phyloP scores from a whole-genome alignment of 2,113 vertebrate genomes.

The Callipepla californica region DNA sequence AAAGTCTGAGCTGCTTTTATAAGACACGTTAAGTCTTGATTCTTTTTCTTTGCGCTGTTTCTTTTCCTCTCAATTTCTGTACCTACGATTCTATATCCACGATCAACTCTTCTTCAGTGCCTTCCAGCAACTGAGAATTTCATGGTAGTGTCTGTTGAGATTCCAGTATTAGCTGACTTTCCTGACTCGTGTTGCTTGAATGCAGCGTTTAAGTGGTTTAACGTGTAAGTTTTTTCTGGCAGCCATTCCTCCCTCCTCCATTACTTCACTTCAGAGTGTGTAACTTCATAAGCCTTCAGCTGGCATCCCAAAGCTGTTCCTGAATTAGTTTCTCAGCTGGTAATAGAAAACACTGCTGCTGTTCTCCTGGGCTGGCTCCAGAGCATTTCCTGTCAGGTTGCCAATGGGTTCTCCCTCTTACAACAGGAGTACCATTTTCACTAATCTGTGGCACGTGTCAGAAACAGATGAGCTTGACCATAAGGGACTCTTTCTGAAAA shows the following conservation, averaged over 20 bases:
- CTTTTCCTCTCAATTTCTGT: neutral
- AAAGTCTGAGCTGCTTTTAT: neutral
- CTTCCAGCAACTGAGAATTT: neutral
- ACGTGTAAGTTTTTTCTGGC: slow-evolving; percentile 59
- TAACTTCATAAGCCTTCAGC: slow-evolving; percentile 50
- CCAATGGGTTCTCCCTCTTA: slow-evolving; percentile 60
- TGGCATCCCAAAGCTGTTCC: slow-evolving; percentile 33
- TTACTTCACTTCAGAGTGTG: slow-evolving; percentile 52
- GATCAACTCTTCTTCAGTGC: neutral
- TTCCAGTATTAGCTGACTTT: neutral
- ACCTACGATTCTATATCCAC: neutral
- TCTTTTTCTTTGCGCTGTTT: neutral
- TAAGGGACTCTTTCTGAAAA: slow-evolving; percentile 67
- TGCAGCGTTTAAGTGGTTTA: slow-evolving; percentile 13
- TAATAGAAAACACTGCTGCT: slow-evolving; percentile 20
- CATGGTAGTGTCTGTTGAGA: neutral
- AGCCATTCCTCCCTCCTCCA: slow-evolving; percentile 33
- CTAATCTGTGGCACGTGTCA: slow-evolving; percentile 44
- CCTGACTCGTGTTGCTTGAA: neutral
- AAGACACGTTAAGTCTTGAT: neutral
- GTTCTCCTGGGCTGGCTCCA: slow-evolving; percentile 57
- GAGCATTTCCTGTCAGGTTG: slow-evolving; percentile 71
- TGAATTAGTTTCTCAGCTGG: slow-evolving; percentile 49
- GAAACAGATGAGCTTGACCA: slow-evolving; percentile 66
- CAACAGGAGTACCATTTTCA: slow-evolving; percentile 25